Percentiles rank a stretch among this genome's conserved stretches.
These are phyloP conservation scores for Rhegmatorhina hoffmannsi DNA, from an alignment of 2,113 vertebrate genomes.

Conservation along the genomic window DNA sequence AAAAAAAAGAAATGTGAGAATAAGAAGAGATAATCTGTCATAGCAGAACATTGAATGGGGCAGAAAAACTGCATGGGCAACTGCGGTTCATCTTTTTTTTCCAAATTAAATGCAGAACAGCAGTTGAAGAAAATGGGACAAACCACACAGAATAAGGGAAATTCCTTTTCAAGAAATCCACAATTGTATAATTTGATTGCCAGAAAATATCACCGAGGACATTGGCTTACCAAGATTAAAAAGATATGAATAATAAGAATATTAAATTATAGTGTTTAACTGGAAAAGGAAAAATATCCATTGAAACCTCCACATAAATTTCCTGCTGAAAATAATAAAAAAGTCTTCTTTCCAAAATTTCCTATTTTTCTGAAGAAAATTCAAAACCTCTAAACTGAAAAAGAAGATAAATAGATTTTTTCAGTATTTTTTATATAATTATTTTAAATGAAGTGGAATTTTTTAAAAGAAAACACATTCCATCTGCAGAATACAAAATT, in stretches of 20 bases:
- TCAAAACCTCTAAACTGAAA: neutral
- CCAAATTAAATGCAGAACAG: neutral
- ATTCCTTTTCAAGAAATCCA: conserved; percentile 48
- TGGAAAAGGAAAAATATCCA: conserved; percentile 20
- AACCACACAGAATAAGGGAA: conserved; percentile 13
- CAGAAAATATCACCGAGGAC: conserved; percentile 33
- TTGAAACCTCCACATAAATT: conserved; percentile 18
- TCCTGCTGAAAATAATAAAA: neutral
- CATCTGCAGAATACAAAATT: neutral
- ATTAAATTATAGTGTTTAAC: conserved; percentile 43
- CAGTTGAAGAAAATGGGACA: neutral
- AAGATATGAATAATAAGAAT: conserved; percentile 35
- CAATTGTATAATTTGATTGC: conserved; percentile 50
- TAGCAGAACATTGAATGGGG: neutral
- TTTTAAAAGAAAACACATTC: neutral
- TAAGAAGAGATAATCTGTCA: neutral
- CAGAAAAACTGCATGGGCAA: neutral
- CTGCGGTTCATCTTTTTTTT: neutral
- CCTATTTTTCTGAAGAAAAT: conserved; percentile 7
- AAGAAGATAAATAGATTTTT: neutral
- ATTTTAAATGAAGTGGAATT: neutral
- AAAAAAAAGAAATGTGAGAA: neutral
- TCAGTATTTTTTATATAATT: neutral
- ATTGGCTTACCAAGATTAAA: conserved; percentile 40
- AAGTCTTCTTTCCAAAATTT: neutral